phyloP scores from a whole-genome alignment of 2,113 vertebrate species.

The Marmota monax region DNA sequence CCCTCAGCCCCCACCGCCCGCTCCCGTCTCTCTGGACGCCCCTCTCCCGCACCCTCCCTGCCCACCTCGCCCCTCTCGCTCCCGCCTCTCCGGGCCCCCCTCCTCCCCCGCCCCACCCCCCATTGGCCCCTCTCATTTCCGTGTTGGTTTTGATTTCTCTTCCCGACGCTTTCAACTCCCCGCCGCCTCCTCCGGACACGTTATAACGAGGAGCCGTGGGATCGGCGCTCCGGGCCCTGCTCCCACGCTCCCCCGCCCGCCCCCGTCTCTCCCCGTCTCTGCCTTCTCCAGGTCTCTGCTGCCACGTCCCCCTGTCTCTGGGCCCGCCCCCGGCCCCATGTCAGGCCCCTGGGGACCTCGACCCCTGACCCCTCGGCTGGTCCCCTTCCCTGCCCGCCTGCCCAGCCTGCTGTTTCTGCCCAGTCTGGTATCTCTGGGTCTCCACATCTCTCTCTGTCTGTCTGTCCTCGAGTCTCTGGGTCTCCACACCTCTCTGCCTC shows the following conservation, averaged over 20 bases:
- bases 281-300: slow-evolving; percentile 81
- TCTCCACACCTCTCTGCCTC: neutral
- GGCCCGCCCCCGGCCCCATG: slow-evolving; percentile 88
- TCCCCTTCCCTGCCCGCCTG: neutral
- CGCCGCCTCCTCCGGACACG: slow-evolving; percentile 96
- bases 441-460: neutral
- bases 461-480: neutral
- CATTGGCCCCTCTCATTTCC: slow-evolving; percentile 86
- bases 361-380: slow-evolving; percentile 82
- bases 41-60: neutral
- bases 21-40: neutral
- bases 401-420: neutral
- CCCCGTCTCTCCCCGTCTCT: slow-evolving; percentile 54
- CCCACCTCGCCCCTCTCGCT: neutral
- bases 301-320: slow-evolving; percentile 88
- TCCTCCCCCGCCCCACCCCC: slow-evolving; percentile 68
- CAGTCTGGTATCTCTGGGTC: neutral
- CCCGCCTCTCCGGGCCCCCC: slow-evolving; percentile 78
- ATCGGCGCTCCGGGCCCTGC: slow-evolving; percentile 87
- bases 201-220: slow-evolving; percentile 98
- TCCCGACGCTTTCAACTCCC: slow-evolving; percentile 95
- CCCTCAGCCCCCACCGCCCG: neutral
- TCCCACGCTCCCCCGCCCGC: slow-evolving; percentile 66
- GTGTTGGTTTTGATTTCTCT: slow-evolving; percentile 87
- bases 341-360: slow-evolving; percentile 91